phyloP scores from a whole-genome alignment of 2,113 vertebrate species.

The Butorides virescens region DNA sequence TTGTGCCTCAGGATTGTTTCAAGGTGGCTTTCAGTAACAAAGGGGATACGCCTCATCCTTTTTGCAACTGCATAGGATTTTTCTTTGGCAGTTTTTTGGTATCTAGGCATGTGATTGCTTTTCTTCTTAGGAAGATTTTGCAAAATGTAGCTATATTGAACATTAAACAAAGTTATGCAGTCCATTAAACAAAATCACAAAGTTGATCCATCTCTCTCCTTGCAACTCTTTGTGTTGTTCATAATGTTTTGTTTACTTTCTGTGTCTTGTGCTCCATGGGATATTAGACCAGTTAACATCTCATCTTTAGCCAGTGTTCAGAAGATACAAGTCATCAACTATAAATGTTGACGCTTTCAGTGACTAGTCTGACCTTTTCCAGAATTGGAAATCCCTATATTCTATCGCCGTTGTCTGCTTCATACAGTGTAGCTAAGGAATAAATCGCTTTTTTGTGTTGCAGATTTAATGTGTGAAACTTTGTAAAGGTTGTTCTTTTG shows the following conservation, averaged over 20 bases:
- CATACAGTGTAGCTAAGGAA: not conserved
- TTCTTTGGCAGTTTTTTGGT: not conserved
- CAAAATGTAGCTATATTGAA: not conserved
- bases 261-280: not conserved
- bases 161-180: too few species aligned
- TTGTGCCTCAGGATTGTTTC: not conserved
- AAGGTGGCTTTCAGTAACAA: not conserved
- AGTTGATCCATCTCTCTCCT: not conserved
- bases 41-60: fast-evolving
- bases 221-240: not conserved
- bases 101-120: not conserved
- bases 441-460: not conserved
- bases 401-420: not conserved
- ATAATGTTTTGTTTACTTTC: not conserved
- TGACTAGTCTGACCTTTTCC: not conserved
- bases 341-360: not conserved
- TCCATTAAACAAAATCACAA: not conserved
- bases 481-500: not conserved
- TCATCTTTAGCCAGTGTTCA: not conserved
- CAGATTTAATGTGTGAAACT: not conserved
- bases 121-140: not conserved
- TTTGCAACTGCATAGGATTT: not conserved
- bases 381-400: not conserved
- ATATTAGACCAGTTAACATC: not conserved
- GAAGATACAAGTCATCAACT: not conserved